Percentiles rank a stretch among this genome's conserved stretches.
Evolutionary conservation across 2,113 vertebrate genomes (phyloP).

Genomic region (Cacatua alba): DNA sequence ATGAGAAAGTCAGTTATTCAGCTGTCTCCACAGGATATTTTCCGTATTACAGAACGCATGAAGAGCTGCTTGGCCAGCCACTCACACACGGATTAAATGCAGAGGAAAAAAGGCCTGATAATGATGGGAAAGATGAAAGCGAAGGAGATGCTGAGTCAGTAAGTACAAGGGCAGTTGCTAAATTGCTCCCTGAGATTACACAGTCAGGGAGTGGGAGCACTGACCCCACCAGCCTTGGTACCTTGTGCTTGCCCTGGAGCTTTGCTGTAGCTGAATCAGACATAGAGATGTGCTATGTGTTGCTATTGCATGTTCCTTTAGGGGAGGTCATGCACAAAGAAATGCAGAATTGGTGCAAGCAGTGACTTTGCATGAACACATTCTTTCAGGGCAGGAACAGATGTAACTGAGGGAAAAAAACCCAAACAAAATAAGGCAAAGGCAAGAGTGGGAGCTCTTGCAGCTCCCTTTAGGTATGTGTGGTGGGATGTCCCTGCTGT

Average conservation of each 20-base stretch:
- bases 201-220: background rate
- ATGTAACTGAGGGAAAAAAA: background rate
- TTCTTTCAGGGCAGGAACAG: background rate
- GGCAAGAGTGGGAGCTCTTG: background rate
- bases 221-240: rapidly evolving
- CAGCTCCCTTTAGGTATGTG: background rate
- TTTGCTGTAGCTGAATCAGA: background rate
- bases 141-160: background rate
- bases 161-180: background rate
- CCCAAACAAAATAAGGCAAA: background rate
- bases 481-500: background rate
- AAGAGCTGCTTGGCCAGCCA: constrained; percentile 10
- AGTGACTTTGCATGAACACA: background rate
- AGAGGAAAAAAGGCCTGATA: background rate
- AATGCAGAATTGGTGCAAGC: background rate
- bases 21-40: background rate
- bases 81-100: background rate
- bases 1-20: background rate
- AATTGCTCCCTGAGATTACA: background rate
- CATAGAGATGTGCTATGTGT: background rate
- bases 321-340: background rate
- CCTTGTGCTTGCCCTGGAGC: background rate
- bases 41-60: constrained; percentile 23
- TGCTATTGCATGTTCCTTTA: background rate
- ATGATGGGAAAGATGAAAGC: background rate